Conservation (phyloP, 2,113 vertebrate species). For the Aptenodytes patagonicus region DNA sequence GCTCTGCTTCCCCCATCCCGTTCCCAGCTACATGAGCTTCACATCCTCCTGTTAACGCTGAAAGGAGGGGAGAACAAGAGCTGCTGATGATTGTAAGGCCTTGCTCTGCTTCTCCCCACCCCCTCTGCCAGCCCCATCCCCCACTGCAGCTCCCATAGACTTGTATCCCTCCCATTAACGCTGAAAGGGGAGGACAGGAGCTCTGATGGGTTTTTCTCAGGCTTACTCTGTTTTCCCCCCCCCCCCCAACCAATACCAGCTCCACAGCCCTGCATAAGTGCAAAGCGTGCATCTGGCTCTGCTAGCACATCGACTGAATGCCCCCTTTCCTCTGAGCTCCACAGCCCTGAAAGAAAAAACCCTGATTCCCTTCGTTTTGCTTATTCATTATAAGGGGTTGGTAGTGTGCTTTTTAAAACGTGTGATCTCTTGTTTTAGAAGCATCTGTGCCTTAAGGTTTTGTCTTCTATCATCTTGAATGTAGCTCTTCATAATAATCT, state of each 20-base stretch:
- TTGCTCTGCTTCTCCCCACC: slow-evolving; percentile 65
- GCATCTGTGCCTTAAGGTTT: slow-evolving; percentile 52
- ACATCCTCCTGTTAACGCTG: slow-evolving; percentile 50
- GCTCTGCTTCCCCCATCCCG: slow-evolving; percentile 20
- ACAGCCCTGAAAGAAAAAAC: neutral
- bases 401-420: slow-evolving; percentile 27
- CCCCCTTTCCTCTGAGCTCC: neutral
- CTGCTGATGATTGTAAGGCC: slow-evolving; percentile 61
- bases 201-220: slow-evolving; percentile 57
- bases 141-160: slow-evolving; percentile 63
- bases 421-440: slow-evolving; percentile 39
- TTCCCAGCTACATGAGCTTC: slow-evolving; percentile 36
- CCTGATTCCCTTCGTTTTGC: slow-evolving; percentile 6
- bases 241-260: neutral
- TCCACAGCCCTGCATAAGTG: slow-evolving; percentile 29
- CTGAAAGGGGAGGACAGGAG: slow-evolving; percentile 59
- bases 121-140: slow-evolving; percentile 65
- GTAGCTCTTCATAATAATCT: slow-evolving; percentile 22
- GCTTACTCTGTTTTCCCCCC: slow-evolving; percentile 10
- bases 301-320: neutral
- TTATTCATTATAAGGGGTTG: slow-evolving; percentile 40
- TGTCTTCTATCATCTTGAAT: slow-evolving; percentile 1
- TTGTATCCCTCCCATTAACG: slow-evolving; percentile 56
- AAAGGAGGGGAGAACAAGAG: slow-evolving; percentile 50
- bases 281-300: slow-evolving; percentile 16